Evolutionary conservation across 2,888 invertebrate genomes (phyloP), one percentile per base, ranked within the genome.

Genomic region (Serripes groenlandicus): DNA sequence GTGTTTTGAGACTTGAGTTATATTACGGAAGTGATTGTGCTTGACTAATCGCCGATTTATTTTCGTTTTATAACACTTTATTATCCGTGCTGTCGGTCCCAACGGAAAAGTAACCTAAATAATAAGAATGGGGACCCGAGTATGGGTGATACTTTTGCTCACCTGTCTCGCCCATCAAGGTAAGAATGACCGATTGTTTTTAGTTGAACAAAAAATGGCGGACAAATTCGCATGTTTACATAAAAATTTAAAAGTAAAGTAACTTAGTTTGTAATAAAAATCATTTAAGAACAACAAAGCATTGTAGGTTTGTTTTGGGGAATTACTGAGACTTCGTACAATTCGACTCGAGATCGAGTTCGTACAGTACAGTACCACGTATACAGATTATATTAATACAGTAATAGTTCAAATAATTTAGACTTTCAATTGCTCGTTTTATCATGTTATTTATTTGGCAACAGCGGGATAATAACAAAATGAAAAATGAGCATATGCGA

Each of bases 181-280:
- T 73, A 62, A 42, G 62, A 62, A 21, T 7, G 11, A 66, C 15
- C 23, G 7, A 3, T 68, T 37, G n/a, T 26, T 58, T 49, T 32
- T 26, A 21, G 23, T 23, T n/a, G n/a, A n/a, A n/a, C 34, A 49
- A 35, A 78, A 78, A 75, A 80, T 80, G 80, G 80, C 80, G 80
- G 75, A 64, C 58, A 56, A n/a, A 30, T 60, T 49, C 21, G 15
- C 49, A 49, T 49, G 42, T 42, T 42, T 42, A 11, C 21, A 2
- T 2, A 2, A 49, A 49, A n/a, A n/a, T n/a, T n/a, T n/a, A n/a
- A n/a, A n/a, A n/a, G n/a, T n/a, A n/a, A n/a, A n/a, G n/a, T n/a
- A n/a, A n/a, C n/a, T n/a, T n/a, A n/a, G n/a, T n/a, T 70, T 49
- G 11, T 5, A 56, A 56, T 26, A n/a, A 2, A 56, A 56, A 4